phyloP scores from a whole-genome alignment of 2,113 vertebrate species.

The Chamaetylas fuelleborni region DNA sequence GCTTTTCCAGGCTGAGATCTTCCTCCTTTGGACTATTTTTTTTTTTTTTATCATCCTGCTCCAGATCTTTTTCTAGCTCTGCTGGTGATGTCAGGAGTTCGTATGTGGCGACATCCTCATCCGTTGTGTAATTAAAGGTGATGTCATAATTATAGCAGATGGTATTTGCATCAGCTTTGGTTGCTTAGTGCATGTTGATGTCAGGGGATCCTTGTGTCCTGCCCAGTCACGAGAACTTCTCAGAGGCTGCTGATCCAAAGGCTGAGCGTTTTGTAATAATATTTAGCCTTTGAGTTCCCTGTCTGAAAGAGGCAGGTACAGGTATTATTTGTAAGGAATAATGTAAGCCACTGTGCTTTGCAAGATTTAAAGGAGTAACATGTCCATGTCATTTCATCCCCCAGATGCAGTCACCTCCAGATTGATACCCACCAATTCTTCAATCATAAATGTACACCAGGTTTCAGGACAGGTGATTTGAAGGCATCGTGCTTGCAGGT shows the following conservation, averaged over 20 bases:
- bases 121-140: background rate
- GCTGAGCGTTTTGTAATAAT: background rate
- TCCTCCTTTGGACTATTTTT: background rate
- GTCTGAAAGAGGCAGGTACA: background rate
- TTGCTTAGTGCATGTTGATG: background rate
- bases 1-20: background rate
- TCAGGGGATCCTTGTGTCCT: background rate
- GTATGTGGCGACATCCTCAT: background rate
- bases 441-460: background rate
- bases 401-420: background rate
- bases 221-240: background rate
- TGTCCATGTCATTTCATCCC: accelerated
- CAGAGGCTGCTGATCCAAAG: background rate
- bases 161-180: conserved; percentile 12
- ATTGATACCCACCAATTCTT: background rate
- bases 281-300: background rate
- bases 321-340: background rate
- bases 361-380: background rate
- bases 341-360: background rate
- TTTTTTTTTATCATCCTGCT: background rate
- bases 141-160: conserved; percentile 4
- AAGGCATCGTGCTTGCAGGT: background rate
- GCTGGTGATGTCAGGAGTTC: background rate
- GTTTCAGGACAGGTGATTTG: background rate
- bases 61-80: background rate